Evolutionary conservation across 1,140 invertebrate genomes (phyloP), one percentile per base, ranked within the genome.

Genomic region (Hylaeus volcanicus): DNA sequence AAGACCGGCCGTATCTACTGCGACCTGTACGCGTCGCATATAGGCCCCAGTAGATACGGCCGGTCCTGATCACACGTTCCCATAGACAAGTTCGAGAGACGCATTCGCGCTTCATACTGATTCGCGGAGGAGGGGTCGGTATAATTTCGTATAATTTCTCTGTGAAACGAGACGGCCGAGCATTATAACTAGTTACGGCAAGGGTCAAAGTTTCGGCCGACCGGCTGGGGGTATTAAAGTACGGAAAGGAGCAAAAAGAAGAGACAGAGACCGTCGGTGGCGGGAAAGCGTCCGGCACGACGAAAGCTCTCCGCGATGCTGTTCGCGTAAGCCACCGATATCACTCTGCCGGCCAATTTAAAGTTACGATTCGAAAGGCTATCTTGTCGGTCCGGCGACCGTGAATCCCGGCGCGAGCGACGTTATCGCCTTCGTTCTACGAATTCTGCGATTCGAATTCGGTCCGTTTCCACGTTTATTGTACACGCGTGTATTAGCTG

Each of bases 311-410:
- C 26, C 74, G 65, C 72, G 66, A 56, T 71, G 53, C 82, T 66
- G 68, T 65, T 79, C 70, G 71, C 68, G 41, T 72, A 69, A 86
- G 70, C 74, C 71, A 82, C 61, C 69, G 75, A 82, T 86, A 87
- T 86, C 79, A 81, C 79, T 86, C 61, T 48, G 86, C 65, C 56
- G 79, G 71, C 85, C 85, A 87, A 88, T 88, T 87, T 88, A 83
- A 87, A 88, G 74, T 88, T 88, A 88, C 82, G 85, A 85, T 79
- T 88, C 70, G 74, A 79, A 73, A n/a, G 85, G 73, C 77, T 72
- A 79, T 85, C 86, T 80, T 43, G 75, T 48, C 53, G 66, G 55
- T 51, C 55, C 41, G 53, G 56, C 66, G 75, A 68, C 61, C 56
- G 75, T 61, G 75, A 77, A 71, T 77, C 66, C 55, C 14, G 11